These are phyloP conservation scores for Elanoides forficatus DNA, from an alignment of 2,113 vertebrate species.

Conservation along the genomic window DNA sequence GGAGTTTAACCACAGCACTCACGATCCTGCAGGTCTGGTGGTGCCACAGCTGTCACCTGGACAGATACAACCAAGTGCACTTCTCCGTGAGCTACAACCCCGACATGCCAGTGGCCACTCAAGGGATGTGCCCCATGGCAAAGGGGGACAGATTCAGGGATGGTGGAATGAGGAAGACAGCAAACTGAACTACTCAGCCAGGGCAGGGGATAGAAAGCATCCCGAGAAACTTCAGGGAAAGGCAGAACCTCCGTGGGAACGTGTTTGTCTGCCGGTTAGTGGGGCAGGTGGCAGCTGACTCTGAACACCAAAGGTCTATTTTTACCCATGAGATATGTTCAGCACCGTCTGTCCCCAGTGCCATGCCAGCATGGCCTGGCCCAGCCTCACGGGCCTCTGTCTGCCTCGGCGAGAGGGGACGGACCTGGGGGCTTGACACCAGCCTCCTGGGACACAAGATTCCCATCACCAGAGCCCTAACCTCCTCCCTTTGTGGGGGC, in stretches of 20 bases:
- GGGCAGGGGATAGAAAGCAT: background rate
- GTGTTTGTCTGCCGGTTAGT: accelerated
- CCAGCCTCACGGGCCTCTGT: accelerated
- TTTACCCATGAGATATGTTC: background rate
- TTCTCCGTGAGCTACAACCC: background rate
- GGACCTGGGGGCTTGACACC: accelerated
- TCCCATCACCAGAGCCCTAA: accelerated
- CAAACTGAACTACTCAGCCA: background rate
- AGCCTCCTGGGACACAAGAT: background rate
- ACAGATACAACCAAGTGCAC: accelerated
- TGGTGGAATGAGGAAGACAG: accelerated
- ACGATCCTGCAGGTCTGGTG: background rate
- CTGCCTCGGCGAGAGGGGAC: background rate
- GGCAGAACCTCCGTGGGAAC: accelerated
- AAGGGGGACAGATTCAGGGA: background rate
- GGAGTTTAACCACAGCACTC: background rate
- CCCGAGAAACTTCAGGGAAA: background rate
- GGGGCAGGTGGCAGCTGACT: background rate
- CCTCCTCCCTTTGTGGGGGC: accelerated
- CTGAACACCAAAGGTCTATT: background rate
- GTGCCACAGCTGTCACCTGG: background rate
- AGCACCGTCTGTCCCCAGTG: accelerated
- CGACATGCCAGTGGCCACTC: accelerated
- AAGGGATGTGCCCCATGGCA: accelerated
- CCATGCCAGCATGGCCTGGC: background rate